Evolutionary conservation across 2,888 invertebrate genomes (phyloP), one percentile per base, ranked within the genome.

Genomic region (Cephalotes varians): DNA sequence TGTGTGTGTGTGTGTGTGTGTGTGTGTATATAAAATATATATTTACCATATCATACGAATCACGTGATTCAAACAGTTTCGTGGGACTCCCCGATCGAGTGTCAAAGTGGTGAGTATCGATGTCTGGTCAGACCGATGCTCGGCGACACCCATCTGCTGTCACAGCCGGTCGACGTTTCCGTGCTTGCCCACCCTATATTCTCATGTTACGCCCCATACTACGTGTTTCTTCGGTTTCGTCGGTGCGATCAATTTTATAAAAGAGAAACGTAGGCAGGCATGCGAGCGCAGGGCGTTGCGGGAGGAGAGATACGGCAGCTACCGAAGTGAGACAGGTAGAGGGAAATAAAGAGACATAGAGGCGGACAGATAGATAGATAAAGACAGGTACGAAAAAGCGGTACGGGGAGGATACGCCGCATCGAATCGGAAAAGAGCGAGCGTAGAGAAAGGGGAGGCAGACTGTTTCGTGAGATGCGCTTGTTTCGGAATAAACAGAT

Each of bases 401-500:
- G 51, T 56, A 76, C 21, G 54, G 49, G 64, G 79, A 64, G 58
- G 58, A 56, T 47, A 67, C 37, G 44, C 77, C 54, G 44, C 34
- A 44, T 58, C 72, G 56, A 71, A 51, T 82, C 49, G 72, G 64
- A 47, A 65, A 72, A 77, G 77, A 81, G 81, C 37, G 71, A 85
- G 74, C 65, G 77, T 54, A 79, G 67, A 9, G 79, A 60, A 85
- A 60, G 74, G 54, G 69, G 81, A 72, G 82, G 62, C 74, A 58
- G 77, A 76, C 69, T 69, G 69, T 76, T 80, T 79, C 82, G 87
- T 65, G 88, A 89, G 90, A 90, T 88, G 90, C 91, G 92, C 92
- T 94, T 93, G 93, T 94, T 94, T 92, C 91, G 91, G 91, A 93
- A 93, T 93, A 94, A 94, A 93, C 92, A 93, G 93, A 94, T 93